Evolutionary conservation across 2,113 vertebrate genomes (phyloP), one percentile per base, ranked within the genome.

Genomic region (Heloderma charlesbogerti): DNA sequence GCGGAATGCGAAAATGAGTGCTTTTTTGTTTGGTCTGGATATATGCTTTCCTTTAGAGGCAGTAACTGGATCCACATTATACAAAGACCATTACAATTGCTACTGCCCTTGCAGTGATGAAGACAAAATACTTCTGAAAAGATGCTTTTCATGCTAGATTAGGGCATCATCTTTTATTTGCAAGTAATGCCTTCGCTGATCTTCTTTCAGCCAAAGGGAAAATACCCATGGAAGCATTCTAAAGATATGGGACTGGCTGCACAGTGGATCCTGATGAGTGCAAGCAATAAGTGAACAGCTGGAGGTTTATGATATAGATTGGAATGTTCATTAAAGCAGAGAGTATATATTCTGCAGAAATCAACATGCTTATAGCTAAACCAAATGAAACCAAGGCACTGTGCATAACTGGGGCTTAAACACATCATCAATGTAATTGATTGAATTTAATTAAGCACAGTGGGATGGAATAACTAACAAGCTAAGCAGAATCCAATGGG

Each of bases 31-130:
- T 78, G 40, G 7, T 63, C 43, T 91, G 57, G 84, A 94, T 88
- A 88, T 69, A 87, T 7, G 86, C 91, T 93, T 96, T 95, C 95
- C 95, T 89, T 91, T 92, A 69, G 87, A 91, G 74, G 74, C 22
- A 94, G 91, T 94, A 96, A 96, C 89, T 93, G 16, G 57, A 97
- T 96, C 95, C 92, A 43, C 57, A 89, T 51, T 93, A 91, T 89
- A 96, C 94, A 94, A 95, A 96, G 90, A 86, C 90, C 93, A 95
- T 95, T 97, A 92, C 54, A 1, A 77, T 93, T 89, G 92, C 90
- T 87, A 80, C 87, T 93, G 92, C 96, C 74, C 90, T 93, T 87
- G 51, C 80, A 95, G 88, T 91, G 95, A 94, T 37, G 91, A 95
- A 88, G 92, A 94, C 92, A 95, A n/a, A 94, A 84, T 54, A 89